Evolutionary conservation across 2,888 invertebrate species (phyloP).

Genomic region (Terebella lapidaria): DNA sequence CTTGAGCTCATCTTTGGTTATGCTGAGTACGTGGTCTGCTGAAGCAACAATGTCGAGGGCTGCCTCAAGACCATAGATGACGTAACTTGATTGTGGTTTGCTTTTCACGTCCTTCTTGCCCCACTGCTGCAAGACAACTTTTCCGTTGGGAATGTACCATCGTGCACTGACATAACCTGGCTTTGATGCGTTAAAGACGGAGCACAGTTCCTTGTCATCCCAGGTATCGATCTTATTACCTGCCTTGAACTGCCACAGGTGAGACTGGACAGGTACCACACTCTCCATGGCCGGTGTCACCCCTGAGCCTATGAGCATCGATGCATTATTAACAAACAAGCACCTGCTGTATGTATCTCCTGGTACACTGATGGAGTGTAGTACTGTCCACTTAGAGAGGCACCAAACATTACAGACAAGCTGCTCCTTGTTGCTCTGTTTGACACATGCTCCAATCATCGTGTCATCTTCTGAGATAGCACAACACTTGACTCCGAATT

Average conservation of each 20-base stretch:
- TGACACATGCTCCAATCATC: conserved; percentile 19
- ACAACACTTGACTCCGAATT: conserved; percentile 22
- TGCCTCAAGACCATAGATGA: conserved; percentile 6
- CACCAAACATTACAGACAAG: conserved; percentile 20
- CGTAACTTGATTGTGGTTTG: not conserved
- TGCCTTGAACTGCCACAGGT: conserved; percentile 9
- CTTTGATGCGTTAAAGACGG: not conserved
- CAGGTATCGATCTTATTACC: not conserved
- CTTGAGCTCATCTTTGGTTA: conserved; percentile 11
- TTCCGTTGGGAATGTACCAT: not conserved
- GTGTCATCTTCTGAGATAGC: conserved; percentile 17
- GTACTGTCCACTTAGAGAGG: conserved; percentile 13
- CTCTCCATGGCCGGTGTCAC: not conserved
- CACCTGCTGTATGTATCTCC: conserved; percentile 21
- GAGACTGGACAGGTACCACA: conserved; percentile 1
- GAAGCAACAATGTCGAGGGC: conserved; percentile 5
- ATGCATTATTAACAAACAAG: conserved; percentile 16
- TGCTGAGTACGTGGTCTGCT: conserved; percentile 5
- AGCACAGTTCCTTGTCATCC: not conserved
- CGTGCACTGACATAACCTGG: not conserved
- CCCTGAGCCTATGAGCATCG: conserved; percentile 13
- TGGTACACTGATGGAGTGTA: conserved; percentile 14
- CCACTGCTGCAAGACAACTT: not conserved
- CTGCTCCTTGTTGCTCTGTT: conserved; percentile 21
- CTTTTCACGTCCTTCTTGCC: not conserved